phyloP scores from a whole-genome alignment of 2,113 vertebrate genomes.

The Astatoreochromis straeleni region DNA sequence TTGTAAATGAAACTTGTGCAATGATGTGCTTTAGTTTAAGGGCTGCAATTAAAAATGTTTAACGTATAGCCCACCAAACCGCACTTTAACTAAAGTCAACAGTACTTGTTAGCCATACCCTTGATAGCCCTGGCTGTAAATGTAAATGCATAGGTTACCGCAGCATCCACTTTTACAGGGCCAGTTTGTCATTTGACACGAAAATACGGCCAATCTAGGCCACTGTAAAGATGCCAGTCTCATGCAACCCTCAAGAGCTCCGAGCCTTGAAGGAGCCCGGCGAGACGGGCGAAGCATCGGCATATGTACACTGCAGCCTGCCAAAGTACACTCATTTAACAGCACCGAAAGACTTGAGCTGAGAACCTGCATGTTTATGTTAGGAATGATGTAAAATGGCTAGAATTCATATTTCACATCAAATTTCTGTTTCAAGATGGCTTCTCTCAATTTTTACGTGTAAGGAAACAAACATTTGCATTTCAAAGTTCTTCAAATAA shows the following conservation, averaged over 20 bases:
- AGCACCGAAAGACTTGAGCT: conserved; percentile 61
- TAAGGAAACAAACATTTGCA: conserved; percentile 71
- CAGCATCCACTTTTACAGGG: conserved; percentile 48
- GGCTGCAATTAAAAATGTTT: conserved; percentile 39
- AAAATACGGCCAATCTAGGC: conserved; percentile 63
- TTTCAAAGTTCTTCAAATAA: conserved; percentile 70
- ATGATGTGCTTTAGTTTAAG: not conserved
- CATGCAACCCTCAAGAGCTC: conserved; percentile 69
- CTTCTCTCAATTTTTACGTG: conserved; percentile 39
- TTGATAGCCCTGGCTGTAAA: conserved; percentile 70
- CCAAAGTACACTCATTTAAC: conserved; percentile 73
- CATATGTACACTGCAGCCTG: conserved; percentile 62
- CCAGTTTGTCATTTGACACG: conserved; percentile 65
- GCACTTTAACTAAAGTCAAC: conserved; percentile 65
- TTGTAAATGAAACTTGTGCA: not conserved
- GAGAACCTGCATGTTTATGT: conserved; percentile 61
- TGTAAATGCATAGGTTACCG: conserved; percentile 58
- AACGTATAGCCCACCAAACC: conserved; percentile 13
- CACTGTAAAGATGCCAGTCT: conserved; percentile 71
- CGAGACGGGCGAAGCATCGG: conserved; percentile 61
- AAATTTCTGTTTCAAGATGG: conserved; percentile 59
- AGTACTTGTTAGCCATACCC: conserved; percentile 65
- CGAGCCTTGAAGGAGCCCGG: conserved; percentile 69
- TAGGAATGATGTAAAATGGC: conserved; percentile 71
- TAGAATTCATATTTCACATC: conserved; percentile 71